These are phyloP conservation scores for Suricata suricatta DNA, from an alignment of 2,113 vertebrate species.

Conservation along the genomic window DNA sequence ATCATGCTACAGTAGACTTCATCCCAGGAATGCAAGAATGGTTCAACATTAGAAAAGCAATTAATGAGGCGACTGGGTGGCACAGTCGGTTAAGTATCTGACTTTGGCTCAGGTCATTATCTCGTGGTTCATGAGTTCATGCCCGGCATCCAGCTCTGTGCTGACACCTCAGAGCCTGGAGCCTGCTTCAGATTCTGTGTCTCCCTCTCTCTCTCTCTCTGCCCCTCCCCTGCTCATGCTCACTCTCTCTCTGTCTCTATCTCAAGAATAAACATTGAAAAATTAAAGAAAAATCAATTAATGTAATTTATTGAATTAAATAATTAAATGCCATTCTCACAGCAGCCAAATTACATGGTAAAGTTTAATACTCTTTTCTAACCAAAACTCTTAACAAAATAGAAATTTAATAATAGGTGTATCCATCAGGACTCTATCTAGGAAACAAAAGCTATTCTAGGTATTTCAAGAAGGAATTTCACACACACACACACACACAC, in stretches of 20 bases:
- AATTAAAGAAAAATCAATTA: background rate
- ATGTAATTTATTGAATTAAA: slow-evolving; percentile 33
- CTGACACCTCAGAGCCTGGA: no score
- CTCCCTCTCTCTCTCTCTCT: no score
- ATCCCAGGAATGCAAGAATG: slow-evolving; percentile 35
- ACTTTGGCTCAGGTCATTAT: no score
- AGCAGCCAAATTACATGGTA: background rate
- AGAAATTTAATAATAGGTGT: background rate
- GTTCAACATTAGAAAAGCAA: slow-evolving; percentile 34
- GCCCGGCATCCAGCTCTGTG: no score
- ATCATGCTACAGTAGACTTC: background rate
- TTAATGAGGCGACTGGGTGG: no score
- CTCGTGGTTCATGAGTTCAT: no score
- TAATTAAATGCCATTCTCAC: slow-evolving; percentile 27
- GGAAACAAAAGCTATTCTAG: background rate
- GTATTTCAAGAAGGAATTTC: background rate
- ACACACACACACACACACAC: background rate
- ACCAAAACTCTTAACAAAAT: slow-evolving; percentile 9
- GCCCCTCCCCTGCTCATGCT: no score
- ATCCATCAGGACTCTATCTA: background rate
- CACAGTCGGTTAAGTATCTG: no score
- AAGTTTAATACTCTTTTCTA: slow-evolving; percentile 25
- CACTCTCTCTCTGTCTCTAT: no score
- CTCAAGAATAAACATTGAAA: no score
- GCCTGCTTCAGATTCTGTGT: no score